A percentile compares a stretch with the other conserved stretches of the same genome.
These are phyloP conservation scores for Muscicapa adusta DNA, from an alignment of 2,113 vertebrate species.

Conservation along the genomic window DNA sequence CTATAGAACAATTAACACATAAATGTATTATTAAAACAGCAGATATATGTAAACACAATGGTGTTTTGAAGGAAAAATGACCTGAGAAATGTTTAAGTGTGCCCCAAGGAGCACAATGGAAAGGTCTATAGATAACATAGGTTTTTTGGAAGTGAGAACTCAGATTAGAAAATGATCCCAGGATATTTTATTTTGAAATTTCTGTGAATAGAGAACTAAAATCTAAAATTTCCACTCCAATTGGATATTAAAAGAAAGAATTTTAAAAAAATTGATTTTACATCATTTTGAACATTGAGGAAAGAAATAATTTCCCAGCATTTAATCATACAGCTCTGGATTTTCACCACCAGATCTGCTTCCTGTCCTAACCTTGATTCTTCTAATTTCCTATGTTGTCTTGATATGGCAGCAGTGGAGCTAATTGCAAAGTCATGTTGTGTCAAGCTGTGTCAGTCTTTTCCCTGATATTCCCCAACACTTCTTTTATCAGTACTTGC, in stretches of 20 bases:
- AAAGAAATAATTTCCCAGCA: not conserved
- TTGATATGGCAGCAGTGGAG: not conserved
- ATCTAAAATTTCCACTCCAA: not conserved
- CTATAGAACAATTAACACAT: not conserved
- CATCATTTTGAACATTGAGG: not conserved
- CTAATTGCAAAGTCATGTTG: not conserved
- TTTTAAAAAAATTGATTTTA: not conserved
- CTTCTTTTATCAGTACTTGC: not conserved
- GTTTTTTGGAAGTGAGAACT: not conserved
- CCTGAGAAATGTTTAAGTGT: not conserved
- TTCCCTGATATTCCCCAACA: not conserved
- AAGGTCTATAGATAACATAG: not conserved
- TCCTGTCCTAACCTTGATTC: not conserved
- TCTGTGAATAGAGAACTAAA: not conserved
- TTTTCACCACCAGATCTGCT: not conserved
- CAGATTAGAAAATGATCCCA: not conserved
- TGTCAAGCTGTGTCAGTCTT: not conserved
- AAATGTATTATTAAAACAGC: not conserved
- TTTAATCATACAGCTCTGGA: not conserved
- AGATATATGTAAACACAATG: not conserved
- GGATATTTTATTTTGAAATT: not conserved
- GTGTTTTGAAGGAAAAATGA: conserved; percentile 5
- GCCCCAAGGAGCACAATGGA: not conserved
- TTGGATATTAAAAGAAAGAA: not conserved
- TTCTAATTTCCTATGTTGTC: not conserved